Base-by-base conservation (phyloP, 2,113 vertebrate species). In the Tetraodon nigroviridis region DNA sequence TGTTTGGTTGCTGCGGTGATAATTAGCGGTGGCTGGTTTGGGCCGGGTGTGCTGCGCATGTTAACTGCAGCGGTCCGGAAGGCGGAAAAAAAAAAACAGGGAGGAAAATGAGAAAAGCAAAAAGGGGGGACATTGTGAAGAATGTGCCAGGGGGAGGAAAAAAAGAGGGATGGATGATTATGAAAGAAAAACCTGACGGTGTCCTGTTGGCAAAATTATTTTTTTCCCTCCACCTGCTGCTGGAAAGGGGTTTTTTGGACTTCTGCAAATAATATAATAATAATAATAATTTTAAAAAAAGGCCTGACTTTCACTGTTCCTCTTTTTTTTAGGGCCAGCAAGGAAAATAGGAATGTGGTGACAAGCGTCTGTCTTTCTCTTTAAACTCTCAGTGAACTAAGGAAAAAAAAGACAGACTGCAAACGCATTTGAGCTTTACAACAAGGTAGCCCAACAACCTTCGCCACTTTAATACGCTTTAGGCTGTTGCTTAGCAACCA, bases 321-420 rank as follows among this genome's bases (percentile, higher is more conserved):
- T 37, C 32, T 37, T 37, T 37, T 37, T 37, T 37, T 8, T 70
- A n/a, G 57, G 69, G 41, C 0, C 11, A 58, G 57, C 73, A 76
- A 69, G 65, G 75, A 80, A 82, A 60, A 57, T 24, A 27, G 42
- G 32, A 61, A 58, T 49, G 19, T 13, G 5, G 54, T 22, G 45
- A 72, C 53, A 48, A 68, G 64, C 32, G 20, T 73, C 82, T 86
- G 84, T 67, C 47, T 82, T 84, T 77, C 61, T 69, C 84, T 61
- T 86, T 83, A 82, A 88, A 78, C 81, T 74, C 54, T 20, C 0
- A 12, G 7, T 79, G 74, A 85, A 83, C 81, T 55, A n/a, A 12
- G 32, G 32, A 15, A 22, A 29, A 22, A 50, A 58, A 47, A 52
- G 37, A 17, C 20, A 2, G 24, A 24, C 5, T 11, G 21, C 8